phyloP scores from a whole-genome alignment of 1,140 invertebrate species.

The Colletes gigas region DNA sequence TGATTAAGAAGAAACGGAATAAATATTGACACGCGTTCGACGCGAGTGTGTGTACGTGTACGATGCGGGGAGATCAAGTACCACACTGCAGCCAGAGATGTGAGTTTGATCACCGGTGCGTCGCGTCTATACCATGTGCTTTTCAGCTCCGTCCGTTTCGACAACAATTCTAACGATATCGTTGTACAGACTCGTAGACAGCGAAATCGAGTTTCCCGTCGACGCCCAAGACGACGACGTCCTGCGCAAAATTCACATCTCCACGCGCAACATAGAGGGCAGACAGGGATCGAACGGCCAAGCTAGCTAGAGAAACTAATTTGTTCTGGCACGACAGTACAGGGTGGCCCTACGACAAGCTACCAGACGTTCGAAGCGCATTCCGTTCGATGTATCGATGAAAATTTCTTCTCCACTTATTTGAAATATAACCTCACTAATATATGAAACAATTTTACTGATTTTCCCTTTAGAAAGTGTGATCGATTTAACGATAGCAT shows the following conservation, averaged over 20 bases:
- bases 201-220: neutral
- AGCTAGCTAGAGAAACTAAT: conserved; percentile 10
- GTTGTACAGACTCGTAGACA: too few relatives aligned
- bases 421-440: too few relatives aligned
- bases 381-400: too few relatives aligned
- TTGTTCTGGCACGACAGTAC: too few relatives aligned
- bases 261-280: conserved; percentile 42
- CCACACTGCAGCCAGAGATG: conserved; percentile 72
- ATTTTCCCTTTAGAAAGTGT: too few relatives aligned
- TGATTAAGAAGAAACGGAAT: conserved; percentile 47
- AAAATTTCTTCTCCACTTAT: too few relatives aligned
- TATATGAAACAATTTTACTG: too few relatives aligned
- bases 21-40: conserved; percentile 44
- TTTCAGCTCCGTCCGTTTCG: neutral
- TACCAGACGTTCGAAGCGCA: too few relatives aligned
- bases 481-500: too few relatives aligned
- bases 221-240: conserved; percentile 12
- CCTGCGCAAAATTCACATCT: conserved; percentile 60
- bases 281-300: conserved; percentile 31
- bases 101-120: conserved; percentile 54
- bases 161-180: neutral
- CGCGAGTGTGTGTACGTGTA: conserved; percentile 12
- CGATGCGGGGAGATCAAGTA: conserved; percentile 72
- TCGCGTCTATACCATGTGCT: neutral
- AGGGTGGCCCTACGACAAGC: too few relatives aligned